A percentile compares a stretch with the other conserved stretches of the same genome.
Conservation (phyloP, 2,113 vertebrate genomes). For the Sebastes fasciatus region DNA sequence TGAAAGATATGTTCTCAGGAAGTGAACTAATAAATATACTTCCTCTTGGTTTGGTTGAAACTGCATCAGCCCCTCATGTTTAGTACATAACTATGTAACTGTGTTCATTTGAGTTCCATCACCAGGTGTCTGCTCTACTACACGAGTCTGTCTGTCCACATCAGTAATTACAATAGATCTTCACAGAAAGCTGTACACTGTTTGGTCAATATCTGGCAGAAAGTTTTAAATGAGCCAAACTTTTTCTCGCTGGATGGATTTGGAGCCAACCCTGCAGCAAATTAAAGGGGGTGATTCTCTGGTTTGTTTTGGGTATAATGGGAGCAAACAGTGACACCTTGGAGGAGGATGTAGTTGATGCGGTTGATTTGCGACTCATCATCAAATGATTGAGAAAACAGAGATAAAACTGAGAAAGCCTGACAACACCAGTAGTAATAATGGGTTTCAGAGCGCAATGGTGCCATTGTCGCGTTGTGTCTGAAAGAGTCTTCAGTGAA, state of each 20-base stretch:
- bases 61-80: neutral
- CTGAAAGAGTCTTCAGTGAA: too few relatives aligned
- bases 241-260: neutral
- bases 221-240: slow-evolving; percentile 17
- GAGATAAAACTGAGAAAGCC: neutral
- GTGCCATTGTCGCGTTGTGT: too few relatives aligned
- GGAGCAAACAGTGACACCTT: slow-evolving; percentile 11
- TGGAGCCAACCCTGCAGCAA: slow-evolving; percentile 5
- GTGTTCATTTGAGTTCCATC: neutral
- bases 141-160: neutral
- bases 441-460: too few relatives aligned
- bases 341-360: slow-evolving; percentile 24
- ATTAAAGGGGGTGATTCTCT: neutral
- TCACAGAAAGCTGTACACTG: neutral
- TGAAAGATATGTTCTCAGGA: neutral
- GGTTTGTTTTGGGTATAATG: slow-evolving; percentile 18
- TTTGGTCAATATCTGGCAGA: neutral
- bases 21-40: neutral
- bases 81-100: neutral
- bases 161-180: neutral
- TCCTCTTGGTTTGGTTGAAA: neutral
- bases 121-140: neutral
- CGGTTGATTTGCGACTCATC: neutral
- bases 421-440: neutral
- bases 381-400: slow-evolving; percentile 12